Percentiles rank a stretch among this genome's conserved stretches.
Evolutionary conservation across 2,113 vertebrate genomes (phyloP).

Genomic region (Peromyscus californicus): DNA sequence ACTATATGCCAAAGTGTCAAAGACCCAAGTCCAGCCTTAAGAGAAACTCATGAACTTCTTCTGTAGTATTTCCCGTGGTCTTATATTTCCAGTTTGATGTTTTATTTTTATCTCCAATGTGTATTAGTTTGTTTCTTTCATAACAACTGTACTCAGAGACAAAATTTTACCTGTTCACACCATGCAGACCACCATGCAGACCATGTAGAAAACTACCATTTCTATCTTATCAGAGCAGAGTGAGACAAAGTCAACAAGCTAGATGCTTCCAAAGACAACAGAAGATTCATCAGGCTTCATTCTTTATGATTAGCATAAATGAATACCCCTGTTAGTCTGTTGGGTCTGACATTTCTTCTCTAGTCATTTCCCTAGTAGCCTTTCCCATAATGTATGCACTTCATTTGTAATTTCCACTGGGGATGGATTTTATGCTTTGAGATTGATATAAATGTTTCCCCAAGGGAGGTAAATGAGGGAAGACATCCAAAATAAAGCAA

Average conservation of each 20-base stretch:
- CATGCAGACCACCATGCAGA: not conserved
- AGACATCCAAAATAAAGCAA: not conserved
- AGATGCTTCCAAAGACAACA: constrained; percentile 27
- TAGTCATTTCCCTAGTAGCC: not conserved
- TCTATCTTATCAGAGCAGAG: not conserved
- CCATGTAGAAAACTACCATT: not conserved
- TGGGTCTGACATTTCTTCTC: not conserved
- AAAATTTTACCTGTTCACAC: constrained; percentile 48
- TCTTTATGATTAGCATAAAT: not conserved
- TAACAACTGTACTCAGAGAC: constrained; percentile 18
- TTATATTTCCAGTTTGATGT: not conserved
- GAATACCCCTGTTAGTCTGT: not conserved
- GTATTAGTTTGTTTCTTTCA: not conserved
- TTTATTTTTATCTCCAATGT: constrained; percentile 1
- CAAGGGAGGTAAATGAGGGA: not conserved
- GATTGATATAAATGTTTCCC: not conserved
- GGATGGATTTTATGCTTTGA: not conserved
- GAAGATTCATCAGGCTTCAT: not conserved
- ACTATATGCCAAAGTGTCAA: not conserved
- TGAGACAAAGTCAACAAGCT: not conserved
- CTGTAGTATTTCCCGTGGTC: not conserved
- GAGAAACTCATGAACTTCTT: not conserved
- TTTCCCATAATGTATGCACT: not conserved
- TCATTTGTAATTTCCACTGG: not conserved
- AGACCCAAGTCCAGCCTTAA: not conserved